These are phyloP conservation scores for Andrena fulva DNA, from an alignment of 2,888 invertebrate genomes.

Conservation along the genomic window DNA sequence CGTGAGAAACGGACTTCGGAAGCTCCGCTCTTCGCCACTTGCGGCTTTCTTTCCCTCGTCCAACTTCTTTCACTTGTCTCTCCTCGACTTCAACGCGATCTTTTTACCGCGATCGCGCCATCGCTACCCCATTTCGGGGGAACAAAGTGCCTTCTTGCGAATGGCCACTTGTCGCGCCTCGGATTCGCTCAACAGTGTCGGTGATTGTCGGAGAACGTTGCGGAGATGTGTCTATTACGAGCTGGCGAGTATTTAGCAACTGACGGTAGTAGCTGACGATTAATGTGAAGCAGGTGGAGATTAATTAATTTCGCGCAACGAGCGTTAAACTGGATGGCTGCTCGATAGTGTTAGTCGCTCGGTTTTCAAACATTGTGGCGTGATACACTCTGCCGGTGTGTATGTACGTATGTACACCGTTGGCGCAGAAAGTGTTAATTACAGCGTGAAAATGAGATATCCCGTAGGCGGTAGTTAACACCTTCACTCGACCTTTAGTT, in stretches of 20 bases:
- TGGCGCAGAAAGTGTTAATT: slow-evolving; percentile 11
- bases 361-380: slow-evolving; percentile 17
- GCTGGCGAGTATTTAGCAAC: too few relatives aligned
- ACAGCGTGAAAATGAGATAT: slow-evolving; percentile 11
- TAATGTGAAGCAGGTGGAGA: not conserved
- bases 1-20: slow-evolving; percentile 63
- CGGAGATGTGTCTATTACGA: too few relatives aligned
- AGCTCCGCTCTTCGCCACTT: slow-evolving; percentile 50
- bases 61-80: slow-evolving; percentile 10
- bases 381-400: not conserved
- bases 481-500: not conserved
- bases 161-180: too few relatives aligned
- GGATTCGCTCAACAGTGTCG: too few relatives aligned
- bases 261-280: not conserved
- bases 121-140: too few relatives aligned
- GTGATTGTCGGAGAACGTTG: too few relatives aligned
- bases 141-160: too few relatives aligned
- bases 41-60: slow-evolving; percentile 27
- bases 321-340: slow-evolving; percentile 10
- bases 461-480: slow-evolving; percentile 4
- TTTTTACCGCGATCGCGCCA: too few relatives aligned
- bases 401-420: slow-evolving; percentile 3
- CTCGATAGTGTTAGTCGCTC: slow-evolving; percentile 8
- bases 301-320: slow-evolving; percentile 5
- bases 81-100: too few relatives aligned